Evolutionary conservation across 1,140 invertebrate genomes (phyloP).

Genomic region (Drosophila arizonae): DNA sequence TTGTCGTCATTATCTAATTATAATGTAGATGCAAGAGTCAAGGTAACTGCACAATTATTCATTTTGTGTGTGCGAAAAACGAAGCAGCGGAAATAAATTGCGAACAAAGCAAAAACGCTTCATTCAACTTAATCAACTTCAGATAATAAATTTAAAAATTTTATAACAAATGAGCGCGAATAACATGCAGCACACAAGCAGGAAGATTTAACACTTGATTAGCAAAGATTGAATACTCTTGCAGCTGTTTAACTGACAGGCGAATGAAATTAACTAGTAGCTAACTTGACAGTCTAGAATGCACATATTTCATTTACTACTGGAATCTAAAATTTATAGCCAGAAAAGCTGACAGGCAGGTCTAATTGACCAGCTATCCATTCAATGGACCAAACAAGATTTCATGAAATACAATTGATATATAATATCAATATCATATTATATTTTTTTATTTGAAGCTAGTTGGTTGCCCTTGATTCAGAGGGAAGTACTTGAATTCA

Average conservation of each 20-base stretch:
- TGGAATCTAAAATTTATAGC: no score
- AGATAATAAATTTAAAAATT: conserved; percentile 33
- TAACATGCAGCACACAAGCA: conserved; percentile 11
- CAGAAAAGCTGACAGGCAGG: no score
- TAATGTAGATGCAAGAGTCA: conserved; percentile 73
- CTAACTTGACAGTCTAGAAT: not conserved
- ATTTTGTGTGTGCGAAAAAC: conserved; percentile 44
- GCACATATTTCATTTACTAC: not conserved
- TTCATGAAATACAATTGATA: no score
- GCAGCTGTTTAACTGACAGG: not conserved
- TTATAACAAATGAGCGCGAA: conserved; percentile 44
- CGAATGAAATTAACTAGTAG: not conserved
- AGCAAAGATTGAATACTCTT: not conserved
- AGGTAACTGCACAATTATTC: conserved; percentile 74
- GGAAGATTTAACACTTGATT: not conserved
- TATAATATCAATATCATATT: no score
- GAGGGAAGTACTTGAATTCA: conserved; percentile 5
- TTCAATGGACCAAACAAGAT: no score
- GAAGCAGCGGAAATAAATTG: conserved; percentile 42
- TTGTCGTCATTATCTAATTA: conserved; percentile 73
- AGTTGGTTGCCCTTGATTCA: no score
- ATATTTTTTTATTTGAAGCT: no score
- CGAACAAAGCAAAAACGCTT: conserved; percentile 24
- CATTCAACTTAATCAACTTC: conserved; percentile 8
- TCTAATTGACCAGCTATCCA: no score